Base-by-base conservation (phyloP, 2,888 invertebrate genomes). In the Erynnis tages region DNA sequence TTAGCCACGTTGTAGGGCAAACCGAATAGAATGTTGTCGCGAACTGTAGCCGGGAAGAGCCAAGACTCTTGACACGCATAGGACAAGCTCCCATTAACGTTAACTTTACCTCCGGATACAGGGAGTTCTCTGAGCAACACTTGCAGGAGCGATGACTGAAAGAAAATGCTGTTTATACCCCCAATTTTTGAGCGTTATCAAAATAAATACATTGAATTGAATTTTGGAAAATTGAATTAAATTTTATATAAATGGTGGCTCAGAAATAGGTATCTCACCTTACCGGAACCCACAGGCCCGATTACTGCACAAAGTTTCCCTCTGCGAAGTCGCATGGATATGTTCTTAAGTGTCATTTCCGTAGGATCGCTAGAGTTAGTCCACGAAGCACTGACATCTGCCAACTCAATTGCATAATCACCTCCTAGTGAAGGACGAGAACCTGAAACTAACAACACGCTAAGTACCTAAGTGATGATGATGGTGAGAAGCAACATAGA, bases 211-310 rank as follows among this genome's bases (percentile, higher is more conserved):
- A 4, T 27, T 21, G 21, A 4, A 21, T 21, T n/a, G n/a, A n/a
- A n/a, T n/a, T n/a, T n/a, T n/a, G n/a, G n/a, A n/a, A n/a, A n/a
- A n/a, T n/a, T n/a, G n/a, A n/a, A n/a, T n/a, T n/a, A n/a, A n/a
- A n/a, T n/a, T n/a, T n/a, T n/a, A n/a, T n/a, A n/a, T n/a, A 21
- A 21, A 21, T 11, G 1, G 2, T 1, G 11, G 5, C 1, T 34
- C 25, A 6, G 1, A 3, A 35, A 16, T 10, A 21, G n/a, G 6
- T 6, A 8, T 11, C 57, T 62, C 69, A 88, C 90, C 74, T 92
- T 98, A 67, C 97, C 97, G 17, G 95, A 91, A 4, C 97, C 98
- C 2, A 97, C 97, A 0, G 96, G 94, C 1, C 97, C 97, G 56
- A 97, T 94, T 3, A 98, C 83, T 0, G 95, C 96, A 62, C 94